Evolutionary conservation across 2,888 invertebrate genomes (phyloP).

Genomic region (Drepanosiphum platanoidis): DNA sequence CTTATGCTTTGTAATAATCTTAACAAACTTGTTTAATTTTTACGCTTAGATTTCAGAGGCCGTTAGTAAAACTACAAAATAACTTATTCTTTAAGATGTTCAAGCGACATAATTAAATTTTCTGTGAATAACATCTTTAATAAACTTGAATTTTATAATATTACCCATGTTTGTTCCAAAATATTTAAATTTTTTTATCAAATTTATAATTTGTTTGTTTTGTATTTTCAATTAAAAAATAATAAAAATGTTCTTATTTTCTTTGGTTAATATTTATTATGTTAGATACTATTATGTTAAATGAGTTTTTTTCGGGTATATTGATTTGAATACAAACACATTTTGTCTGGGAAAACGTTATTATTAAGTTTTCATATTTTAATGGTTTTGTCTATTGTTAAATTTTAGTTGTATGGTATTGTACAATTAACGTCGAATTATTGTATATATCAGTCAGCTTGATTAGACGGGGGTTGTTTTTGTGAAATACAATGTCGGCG

Average conservation of each 20-base stretch:
- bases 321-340: too few species aligned
- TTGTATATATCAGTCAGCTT: too few species aligned
- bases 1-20: conserved; percentile 16
- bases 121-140: neutral
- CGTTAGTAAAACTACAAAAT: neutral
- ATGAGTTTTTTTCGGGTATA: too few species aligned
- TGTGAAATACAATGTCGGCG: neutral
- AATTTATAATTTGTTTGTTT: neutral
- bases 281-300: too few species aligned
- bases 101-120: conserved; percentile 28
- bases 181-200: neutral
- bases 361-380: too few species aligned
- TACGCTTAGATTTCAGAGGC: conserved; percentile 9
- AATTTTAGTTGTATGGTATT: too few species aligned
- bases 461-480: neutral
- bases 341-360: too few species aligned
- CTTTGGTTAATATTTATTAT: too few species aligned
- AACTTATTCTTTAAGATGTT: conserved; percentile 34
- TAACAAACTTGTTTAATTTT: conserved; percentile 19
- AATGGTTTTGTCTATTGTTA: too few species aligned
- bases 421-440: too few species aligned
- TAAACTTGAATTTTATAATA: neutral
- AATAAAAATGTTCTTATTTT: too few species aligned
- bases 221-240: neutral
- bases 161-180: neutral